Evolutionary conservation across 1,140 invertebrate species (phyloP).

Genomic region (Meloidogyne hapla): DNA sequence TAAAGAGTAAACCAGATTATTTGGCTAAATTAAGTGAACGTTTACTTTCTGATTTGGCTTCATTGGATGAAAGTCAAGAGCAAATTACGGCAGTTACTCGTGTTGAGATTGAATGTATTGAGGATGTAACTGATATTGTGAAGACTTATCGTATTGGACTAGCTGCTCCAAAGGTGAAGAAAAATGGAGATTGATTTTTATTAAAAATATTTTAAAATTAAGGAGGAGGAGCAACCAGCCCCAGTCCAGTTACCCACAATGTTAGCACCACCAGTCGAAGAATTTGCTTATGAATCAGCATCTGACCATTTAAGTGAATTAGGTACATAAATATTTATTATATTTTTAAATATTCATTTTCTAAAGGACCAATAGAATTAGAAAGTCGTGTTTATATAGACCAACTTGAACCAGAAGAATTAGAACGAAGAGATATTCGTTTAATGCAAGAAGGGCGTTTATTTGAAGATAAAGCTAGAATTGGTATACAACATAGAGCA

Average conservation of each 20-base stretch:
- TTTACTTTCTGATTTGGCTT: conserved; percentile 44
- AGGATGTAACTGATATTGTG: conserved; percentile 55
- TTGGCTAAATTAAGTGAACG: conserved; percentile 50
- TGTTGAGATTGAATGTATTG: conserved; percentile 50
- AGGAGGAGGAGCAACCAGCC: neutral
- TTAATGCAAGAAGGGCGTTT: conserved; percentile 41
- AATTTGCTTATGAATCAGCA: conserved; percentile 45
- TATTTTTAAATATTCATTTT: neutral
- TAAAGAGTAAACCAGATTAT: conserved; percentile 52
- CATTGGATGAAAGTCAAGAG: conserved; percentile 39
- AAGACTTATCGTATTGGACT: conserved; percentile 51
- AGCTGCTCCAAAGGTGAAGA: conserved; percentile 37
- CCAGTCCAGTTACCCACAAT: neutral
- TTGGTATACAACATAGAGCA: conserved; percentile 16
- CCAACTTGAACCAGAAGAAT: conserved; percentile 41
- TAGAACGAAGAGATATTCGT: conserved; percentile 32
- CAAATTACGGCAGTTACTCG: conserved; percentile 47
- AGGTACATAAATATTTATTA: neutral
- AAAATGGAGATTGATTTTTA: neutral
- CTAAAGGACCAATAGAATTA: conserved; percentile 21
- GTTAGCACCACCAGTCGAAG: conserved; percentile 30
- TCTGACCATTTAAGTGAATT: conserved; percentile 42
- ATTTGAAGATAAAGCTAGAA: conserved; percentile 37
- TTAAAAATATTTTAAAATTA: neutral
- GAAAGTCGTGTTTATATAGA: conserved; percentile 41